These are phyloP conservation scores for Prietella phreatophila DNA, from an alignment of 2,113 vertebrate species.

Conservation along the genomic window DNA sequence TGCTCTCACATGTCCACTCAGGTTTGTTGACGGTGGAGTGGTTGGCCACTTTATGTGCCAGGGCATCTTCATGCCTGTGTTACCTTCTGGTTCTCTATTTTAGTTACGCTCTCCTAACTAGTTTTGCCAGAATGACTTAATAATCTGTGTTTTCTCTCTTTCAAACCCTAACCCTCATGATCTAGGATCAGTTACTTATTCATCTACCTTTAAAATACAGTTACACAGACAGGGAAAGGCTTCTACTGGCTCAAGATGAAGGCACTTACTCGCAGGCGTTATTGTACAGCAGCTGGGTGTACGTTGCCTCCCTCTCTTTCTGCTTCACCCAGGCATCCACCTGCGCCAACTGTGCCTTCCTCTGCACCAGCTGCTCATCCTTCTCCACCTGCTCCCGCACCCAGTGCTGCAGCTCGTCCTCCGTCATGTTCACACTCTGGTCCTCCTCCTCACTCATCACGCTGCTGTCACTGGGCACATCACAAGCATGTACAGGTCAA, in stretches of 20 bases:
- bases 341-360: conserved; percentile 19
- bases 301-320: conserved; percentile 39
- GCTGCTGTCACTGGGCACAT: background rate
- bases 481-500: background rate
- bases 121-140: too few relatives aligned
- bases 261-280: conserved; percentile 62
- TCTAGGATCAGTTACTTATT: background rate
- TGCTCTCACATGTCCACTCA: background rate
- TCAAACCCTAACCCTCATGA: background rate
- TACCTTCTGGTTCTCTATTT: background rate
- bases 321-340: conserved; percentile 57
- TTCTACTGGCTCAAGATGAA: background rate
- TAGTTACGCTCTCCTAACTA: background rate
- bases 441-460: conserved; percentile 42
- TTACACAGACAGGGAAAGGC: background rate
- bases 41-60: background rate
- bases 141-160: background rate
- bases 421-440: conserved; percentile 54
- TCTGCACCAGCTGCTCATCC: conserved; percentile 20
- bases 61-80: background rate
- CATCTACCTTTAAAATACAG: background rate
- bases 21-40: background rate
- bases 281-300: conserved; percentile 45
- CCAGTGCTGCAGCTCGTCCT: conserved; percentile 57
- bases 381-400: conserved; percentile 52